A percentile compares a stretch with the other conserved stretches of the same genome.
phyloP scores from a whole-genome alignment of 2,797 vertebrate genomes.

The Acropternis orthonyx region DNA sequence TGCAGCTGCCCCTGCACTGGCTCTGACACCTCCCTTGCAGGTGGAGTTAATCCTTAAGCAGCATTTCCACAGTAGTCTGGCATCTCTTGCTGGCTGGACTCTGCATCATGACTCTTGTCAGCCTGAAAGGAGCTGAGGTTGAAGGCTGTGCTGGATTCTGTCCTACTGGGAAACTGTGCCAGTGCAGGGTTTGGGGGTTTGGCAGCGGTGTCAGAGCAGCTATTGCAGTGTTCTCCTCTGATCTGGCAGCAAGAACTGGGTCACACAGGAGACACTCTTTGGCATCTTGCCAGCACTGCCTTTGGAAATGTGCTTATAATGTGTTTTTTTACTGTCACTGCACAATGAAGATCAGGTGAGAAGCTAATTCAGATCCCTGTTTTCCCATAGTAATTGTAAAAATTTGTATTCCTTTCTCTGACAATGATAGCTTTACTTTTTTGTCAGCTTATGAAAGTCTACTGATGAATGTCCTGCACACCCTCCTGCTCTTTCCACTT shows the following conservation, averaged over 20 bases:
- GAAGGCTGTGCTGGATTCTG: neutral
- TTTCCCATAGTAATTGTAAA: neutral
- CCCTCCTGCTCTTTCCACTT: neutral
- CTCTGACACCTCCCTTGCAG: neutral
- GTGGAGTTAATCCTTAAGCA: neutral
- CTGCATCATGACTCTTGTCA: neutral
- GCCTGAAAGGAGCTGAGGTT: neutral
- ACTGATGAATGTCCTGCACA: neutral
- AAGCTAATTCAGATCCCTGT: neutral
- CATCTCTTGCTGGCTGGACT: neutral
- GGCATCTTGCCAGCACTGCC: neutral
- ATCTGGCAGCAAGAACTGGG: neutral
- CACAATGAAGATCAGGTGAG: neutral
- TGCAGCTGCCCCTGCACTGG: neutral
- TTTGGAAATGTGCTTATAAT: neutral
- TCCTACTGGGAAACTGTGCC: neutral
- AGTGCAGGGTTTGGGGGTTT: neutral
- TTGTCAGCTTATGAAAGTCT: neutral
- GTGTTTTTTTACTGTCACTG: neutral
- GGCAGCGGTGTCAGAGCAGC: neutral
- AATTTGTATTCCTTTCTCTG: neutral
- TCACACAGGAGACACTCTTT: neutral
- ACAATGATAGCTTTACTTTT: neutral
- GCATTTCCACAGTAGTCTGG: neutral
- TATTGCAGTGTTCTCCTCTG: neutral